Conservation (phyloP, 2,113 vertebrate species). For the Siniperca chuatsi region DNA sequence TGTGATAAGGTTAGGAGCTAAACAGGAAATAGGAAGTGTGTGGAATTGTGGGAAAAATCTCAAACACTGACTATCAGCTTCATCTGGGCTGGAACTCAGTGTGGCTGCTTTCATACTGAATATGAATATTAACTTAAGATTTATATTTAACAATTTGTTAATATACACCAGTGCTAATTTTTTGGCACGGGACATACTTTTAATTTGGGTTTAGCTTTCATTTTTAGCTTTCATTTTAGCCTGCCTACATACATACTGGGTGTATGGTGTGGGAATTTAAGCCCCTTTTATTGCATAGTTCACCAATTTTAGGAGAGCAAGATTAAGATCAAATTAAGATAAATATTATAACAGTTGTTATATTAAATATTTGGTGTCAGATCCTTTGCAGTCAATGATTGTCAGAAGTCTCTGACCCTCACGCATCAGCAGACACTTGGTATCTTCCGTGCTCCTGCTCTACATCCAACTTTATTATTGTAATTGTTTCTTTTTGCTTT, state of each 20-base stretch:
- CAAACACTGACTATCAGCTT: conserved; percentile 17
- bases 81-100: background rate
- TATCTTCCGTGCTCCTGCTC: no score
- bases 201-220: background rate
- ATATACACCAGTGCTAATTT: background rate
- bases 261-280: background rate
- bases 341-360: no score
- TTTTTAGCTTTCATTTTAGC: background rate
- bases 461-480: no score
- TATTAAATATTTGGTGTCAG: no score
- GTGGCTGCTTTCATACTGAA: background rate
- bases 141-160: background rate
- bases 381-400: no score
- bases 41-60: conserved; percentile 53
- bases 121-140: background rate
- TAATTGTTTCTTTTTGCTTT: no score
- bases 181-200: no score
- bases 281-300: background rate
- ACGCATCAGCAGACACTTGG: no score
- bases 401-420: no score
- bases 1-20: conserved; percentile 57
- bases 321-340: background rate
- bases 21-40: conserved; percentile 77
- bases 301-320: background rate
- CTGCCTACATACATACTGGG: background rate